Evolutionary conservation across 92 coral and sea anemone genomes (phyloP).

Genomic region (Meandrina meandrites): DNA sequence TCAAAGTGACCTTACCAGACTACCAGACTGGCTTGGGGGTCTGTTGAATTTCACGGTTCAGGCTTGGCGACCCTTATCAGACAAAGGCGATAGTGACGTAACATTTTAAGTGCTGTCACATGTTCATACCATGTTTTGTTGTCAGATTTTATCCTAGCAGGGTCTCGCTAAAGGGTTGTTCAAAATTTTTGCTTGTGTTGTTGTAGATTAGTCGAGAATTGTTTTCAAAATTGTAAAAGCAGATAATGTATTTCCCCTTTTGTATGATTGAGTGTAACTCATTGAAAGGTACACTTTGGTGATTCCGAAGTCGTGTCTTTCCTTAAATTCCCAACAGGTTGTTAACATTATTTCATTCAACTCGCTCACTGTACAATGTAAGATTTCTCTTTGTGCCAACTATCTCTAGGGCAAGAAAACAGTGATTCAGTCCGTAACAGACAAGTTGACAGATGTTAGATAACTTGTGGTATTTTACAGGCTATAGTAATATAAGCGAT

Average conservation of each 20-base stretch:
- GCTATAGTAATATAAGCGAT: background rate
- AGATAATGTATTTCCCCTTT: background rate
- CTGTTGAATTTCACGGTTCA: too few relatives aligned
- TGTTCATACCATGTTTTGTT: background rate
- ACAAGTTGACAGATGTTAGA: background rate
- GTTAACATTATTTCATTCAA: background rate
- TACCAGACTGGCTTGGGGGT: background rate
- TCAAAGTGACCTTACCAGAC: background rate
- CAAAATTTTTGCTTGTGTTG: background rate
- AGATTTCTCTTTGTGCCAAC: slow-evolving; percentile 19
- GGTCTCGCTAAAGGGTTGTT: background rate
- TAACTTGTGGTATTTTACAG: slow-evolving; percentile 8
- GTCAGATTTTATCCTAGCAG: background rate
- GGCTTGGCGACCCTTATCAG: background rate
- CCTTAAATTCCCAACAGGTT: background rate
- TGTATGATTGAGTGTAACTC: background rate
- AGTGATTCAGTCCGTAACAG: slow-evolving; percentile 12
- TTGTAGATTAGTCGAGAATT: background rate
- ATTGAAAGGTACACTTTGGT: background rate
- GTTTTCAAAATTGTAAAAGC: background rate
- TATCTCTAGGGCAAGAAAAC: background rate
- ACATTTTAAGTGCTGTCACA: background rate
- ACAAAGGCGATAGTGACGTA: background rate
- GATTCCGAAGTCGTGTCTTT: background rate
- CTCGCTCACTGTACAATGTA: slow-evolving; percentile 13